phyloP scores from a whole-genome alignment of 2,797 vertebrate species.

The Gymnodraco acuticeps region DNA sequence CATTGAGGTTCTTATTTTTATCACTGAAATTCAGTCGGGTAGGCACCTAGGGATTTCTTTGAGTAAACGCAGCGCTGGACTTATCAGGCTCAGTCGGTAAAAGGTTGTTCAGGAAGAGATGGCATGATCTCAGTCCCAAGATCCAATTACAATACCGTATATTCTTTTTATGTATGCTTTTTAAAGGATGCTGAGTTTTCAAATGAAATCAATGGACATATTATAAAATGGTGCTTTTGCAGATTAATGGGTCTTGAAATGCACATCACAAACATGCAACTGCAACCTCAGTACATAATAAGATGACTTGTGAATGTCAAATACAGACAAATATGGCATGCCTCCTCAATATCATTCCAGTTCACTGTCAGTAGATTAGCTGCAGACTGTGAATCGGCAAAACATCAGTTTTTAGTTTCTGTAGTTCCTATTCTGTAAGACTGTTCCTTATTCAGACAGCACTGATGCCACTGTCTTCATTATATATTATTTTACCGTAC shows the following conservation, averaged over 20 bases:
- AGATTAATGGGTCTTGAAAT: not conserved
- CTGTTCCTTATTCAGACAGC: not conserved
- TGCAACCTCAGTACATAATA: not conserved
- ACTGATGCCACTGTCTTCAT: conserved; percentile 26
- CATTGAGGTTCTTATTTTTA: conserved; percentile 63
- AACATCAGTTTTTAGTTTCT: conserved; percentile 24
- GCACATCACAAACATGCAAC: not conserved
- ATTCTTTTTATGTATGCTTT: not conserved
- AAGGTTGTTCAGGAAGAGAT: conserved; percentile 41
- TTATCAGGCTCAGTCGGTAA: conserved; percentile 39
- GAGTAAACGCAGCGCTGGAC: conserved; percentile 60
- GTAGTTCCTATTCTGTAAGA: conserved; percentile 6
- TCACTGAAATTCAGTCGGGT: conserved; percentile 59
- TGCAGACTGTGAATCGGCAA: conserved; percentile 12
- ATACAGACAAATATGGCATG: conserved; percentile 1
- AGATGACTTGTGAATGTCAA: not conserved
- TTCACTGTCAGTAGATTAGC: conserved; percentile 8
- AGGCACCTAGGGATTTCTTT: conserved; percentile 54
- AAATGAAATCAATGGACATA: not conserved
- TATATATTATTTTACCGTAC: conserved; percentile 42
- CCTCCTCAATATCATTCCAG: conserved; percentile 10
- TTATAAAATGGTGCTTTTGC: not conserved
- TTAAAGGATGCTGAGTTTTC: not conserved
- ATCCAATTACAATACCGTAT: conserved; percentile 8
- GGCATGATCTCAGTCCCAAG: conserved; percentile 15